phyloP scores from a whole-genome alignment of 2,797 vertebrate species.

The Falco biarmicus region DNA sequence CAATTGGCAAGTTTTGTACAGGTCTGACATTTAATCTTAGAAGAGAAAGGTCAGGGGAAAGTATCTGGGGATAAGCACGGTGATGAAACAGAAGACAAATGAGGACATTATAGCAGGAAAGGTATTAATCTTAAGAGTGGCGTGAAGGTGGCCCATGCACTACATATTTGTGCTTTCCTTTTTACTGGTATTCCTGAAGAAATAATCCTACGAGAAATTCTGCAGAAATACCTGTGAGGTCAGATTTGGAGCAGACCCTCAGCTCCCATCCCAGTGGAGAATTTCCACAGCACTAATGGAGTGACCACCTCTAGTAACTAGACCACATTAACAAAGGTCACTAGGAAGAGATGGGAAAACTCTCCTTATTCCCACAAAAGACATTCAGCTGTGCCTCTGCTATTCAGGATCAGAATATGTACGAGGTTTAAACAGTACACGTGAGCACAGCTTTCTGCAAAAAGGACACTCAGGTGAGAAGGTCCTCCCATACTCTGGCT shows the following conservation, averaged over 20 bases:
- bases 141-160: not conserved
- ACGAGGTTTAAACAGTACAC: not conserved
- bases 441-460: not conserved
- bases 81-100: not conserved
- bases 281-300: not conserved
- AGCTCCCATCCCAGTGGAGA: accelerated
- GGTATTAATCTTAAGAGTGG: not conserved
- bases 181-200: not conserved
- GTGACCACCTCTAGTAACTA: not conserved
- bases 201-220: not conserved
- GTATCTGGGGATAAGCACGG: not conserved
- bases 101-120: not conserved
- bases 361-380: not conserved
- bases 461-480: not conserved
- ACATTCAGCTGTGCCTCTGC: not conserved
- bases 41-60: not conserved
- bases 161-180: not conserved
- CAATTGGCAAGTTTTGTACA: not conserved
- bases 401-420: not conserved
- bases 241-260: not conserved
- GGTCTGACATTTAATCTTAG: not conserved
- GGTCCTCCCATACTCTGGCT: not conserved
- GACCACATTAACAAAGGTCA: not conserved
- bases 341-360: not conserved
- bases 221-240: not conserved